Conservation (phyloP, 2,888 invertebrate species). For the Magallana nippona region DNA sequence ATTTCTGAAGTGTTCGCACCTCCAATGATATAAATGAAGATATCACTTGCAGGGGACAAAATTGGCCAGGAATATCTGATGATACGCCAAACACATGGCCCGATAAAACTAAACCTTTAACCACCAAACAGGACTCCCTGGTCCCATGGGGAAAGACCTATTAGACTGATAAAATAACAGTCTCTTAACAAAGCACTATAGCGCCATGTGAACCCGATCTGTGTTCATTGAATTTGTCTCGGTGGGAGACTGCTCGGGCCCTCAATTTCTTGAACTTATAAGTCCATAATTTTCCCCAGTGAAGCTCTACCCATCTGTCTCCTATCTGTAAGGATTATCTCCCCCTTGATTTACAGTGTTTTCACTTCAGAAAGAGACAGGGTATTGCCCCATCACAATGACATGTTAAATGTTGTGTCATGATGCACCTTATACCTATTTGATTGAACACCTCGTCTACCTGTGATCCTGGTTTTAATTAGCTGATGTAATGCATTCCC, state of each 20-base stretch:
- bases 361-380: slow-evolving; percentile 11
- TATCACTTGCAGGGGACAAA: slow-evolving; percentile 6
- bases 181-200: background rate
- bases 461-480: slow-evolving; percentile 11
- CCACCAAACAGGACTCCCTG: background rate
- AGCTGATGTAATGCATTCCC: slow-evolving; percentile 31
- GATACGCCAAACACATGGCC: background rate
- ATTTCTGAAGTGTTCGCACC: background rate
- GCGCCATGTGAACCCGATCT: background rate
- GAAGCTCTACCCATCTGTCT: background rate
- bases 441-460: slow-evolving; percentile 25
- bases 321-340: background rate
- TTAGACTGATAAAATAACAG: slow-evolving; percentile 22
- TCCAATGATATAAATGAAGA: slow-evolving; percentile 7
- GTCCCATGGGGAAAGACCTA: slow-evolving; percentile 3
- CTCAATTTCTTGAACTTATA: slow-evolving; percentile 14
- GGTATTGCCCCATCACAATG: slow-evolving; percentile 11
- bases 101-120: background rate
- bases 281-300: background rate
- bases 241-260: background rate
- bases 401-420: slow-evolving; percentile 22
- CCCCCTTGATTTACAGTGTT: slow-evolving; percentile 8
- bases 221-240: background rate
- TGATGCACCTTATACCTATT: slow-evolving; percentile 18
- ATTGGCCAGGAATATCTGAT: slow-evolving; percentile 18